phyloP scores from a whole-genome alignment of 2,113 vertebrate genomes.

The Thunnus maccoyii region DNA sequence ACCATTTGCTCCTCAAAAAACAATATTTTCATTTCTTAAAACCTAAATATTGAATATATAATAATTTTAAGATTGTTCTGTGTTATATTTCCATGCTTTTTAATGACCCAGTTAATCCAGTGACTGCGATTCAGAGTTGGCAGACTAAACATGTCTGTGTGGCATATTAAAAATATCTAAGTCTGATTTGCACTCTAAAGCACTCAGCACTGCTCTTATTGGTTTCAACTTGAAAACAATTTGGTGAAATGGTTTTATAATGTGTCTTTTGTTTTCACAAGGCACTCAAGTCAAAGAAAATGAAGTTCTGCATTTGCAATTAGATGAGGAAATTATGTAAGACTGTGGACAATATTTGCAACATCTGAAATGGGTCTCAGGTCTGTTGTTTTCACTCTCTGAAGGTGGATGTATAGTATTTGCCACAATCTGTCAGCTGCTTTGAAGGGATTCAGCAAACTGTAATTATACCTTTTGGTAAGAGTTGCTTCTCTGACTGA shows the following conservation, averaged over 20 bases:
- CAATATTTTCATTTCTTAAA: conserved; percentile 38
- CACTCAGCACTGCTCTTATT: conserved; percentile 6
- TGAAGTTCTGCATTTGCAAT: conserved; percentile 6
- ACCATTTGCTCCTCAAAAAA: conserved; percentile 31
- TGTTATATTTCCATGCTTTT: conserved; percentile 48
- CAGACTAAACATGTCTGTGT: not conserved
- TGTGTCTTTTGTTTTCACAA: conserved; percentile 15
- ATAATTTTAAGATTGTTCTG: conserved; percentile 18
- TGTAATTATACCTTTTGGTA: not conserved
- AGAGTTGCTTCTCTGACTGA: conserved; percentile 7
- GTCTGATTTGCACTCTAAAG: conserved; percentile 20
- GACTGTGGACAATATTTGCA: conserved; percentile 8
- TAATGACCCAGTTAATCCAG: conserved; percentile 38
- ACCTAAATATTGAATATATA: conserved; percentile 26
- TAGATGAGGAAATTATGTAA: conserved; percentile 24
- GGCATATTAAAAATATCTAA: conserved; percentile 22
- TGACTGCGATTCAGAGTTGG: conserved; percentile 44
- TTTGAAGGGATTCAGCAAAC: conserved; percentile 20
- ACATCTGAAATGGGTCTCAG: conserved; percentile 5
- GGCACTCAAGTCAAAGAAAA: conserved; percentile 35
- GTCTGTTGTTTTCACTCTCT: conserved; percentile 13
- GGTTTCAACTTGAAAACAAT: conserved; percentile 25
- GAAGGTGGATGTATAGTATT: not conserved
- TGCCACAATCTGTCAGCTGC: not conserved
- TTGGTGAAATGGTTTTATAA: conserved; percentile 22